Base-by-base conservation (phyloP, 2,888 invertebrate species). In the Nomada hirtipes region DNA sequence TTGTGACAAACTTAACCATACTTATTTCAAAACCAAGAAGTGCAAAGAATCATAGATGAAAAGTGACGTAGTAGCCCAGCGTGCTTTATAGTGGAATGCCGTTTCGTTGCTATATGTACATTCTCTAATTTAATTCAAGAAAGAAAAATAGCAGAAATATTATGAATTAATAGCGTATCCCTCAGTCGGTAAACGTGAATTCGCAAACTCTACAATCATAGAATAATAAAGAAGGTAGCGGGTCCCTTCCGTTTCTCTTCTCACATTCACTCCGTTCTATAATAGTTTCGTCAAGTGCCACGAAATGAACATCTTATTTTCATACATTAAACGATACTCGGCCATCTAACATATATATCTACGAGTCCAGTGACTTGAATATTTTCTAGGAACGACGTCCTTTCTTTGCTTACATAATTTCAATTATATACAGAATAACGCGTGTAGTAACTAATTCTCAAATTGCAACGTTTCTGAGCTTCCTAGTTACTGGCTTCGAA, bases 71-170 rank as follows among this genome's bases (percentile, higher is more conserved):
- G 68, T 59, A 79, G 64, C 63, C 42, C 74, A 63, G 60, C 59
- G 73, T 77, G 86, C 75, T 64, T 64, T 29, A 73, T 47, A 82
- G 64, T 83, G 81, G 89, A 87, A 89, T 86, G 84, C 84, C 59
- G 60, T 83, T 82, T 68, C 23, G 10, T 70, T 55, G 13, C n/a
- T 26, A 57, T 57, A 81, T 76, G 61, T 84, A 88, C 84, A 88
- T 84, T 79, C 60, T 88, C 79, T 86, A 87, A 60, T 90, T 89
- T 89, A 90, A 89, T 89, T 84, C 76, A 90, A 92, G 88, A 88
- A 91, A 69, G 57, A 57, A 57, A 57, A 57, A 57, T 13, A 57
- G 57, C 20, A 57, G 26, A 20, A 57, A 57, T 86, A 82, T 86
- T 86, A 84, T 80, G 77, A 83, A 87, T 77, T 87, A 84, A 86